A percentile compares a stretch with the other conserved stretches of the same genome.
phyloP scores from a whole-genome alignment of 2,113 vertebrate species.

The Corythoichthys intestinalis region DNA sequence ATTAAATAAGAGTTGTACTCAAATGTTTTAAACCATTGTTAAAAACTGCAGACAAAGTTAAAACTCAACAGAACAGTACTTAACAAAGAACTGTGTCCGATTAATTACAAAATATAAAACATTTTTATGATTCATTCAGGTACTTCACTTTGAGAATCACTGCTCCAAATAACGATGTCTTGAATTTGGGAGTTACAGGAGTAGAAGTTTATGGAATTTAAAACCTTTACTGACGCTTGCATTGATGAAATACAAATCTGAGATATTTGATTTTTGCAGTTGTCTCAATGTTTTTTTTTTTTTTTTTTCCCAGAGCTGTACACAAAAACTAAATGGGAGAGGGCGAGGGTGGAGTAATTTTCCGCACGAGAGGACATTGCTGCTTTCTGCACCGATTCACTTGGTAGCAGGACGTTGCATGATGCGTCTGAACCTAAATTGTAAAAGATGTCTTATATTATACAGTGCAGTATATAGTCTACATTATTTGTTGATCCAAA shows the following conservation, averaged over 20 bases:
- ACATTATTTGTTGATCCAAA: conserved; percentile 66
- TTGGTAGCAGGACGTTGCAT: conserved; percentile 30
- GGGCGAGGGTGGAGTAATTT: conserved; percentile 15
- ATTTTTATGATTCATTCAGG: neutral
- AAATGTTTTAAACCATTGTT: neutral
- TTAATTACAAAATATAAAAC: neutral
- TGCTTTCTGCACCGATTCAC: conserved; percentile 19
- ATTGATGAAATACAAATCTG: neutral
- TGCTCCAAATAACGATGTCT: neutral
- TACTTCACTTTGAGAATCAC: neutral
- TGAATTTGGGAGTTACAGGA: neutral
- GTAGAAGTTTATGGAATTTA: neutral
- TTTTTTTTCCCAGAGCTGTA: neutral
- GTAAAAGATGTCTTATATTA: conserved; percentile 50
- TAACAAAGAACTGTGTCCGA: no score
- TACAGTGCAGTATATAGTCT: conserved; percentile 37
- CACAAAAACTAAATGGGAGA: neutral
- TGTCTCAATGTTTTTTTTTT: neutral
- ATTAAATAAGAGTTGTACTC: neutral
- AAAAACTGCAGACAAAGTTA: neutral
- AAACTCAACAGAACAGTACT: neutral
- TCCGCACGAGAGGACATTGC: conserved; percentile 44
- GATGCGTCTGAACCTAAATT: conserved; percentile 37
- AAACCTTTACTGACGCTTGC: neutral
- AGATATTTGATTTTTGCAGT: neutral